Conservation (phyloP, 2,888 invertebrate species). For the Conomelus anceps region DNA sequence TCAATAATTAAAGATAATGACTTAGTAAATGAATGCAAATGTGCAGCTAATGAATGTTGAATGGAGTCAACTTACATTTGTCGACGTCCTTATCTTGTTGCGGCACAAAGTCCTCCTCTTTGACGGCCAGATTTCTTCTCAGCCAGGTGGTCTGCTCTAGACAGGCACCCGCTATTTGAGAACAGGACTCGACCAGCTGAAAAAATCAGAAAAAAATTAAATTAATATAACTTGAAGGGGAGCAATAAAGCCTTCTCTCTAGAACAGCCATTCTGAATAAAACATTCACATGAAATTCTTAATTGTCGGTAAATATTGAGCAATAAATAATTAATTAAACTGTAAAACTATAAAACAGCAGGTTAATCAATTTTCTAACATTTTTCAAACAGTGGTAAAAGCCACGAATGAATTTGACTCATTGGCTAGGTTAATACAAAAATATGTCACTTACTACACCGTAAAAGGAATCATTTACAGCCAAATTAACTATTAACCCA, state of each 20-base stretch:
- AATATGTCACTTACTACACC: not conserved
- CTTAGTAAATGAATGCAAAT: not conserved
- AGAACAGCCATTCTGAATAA: no score
- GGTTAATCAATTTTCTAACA: no score
- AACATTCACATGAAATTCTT: no score
- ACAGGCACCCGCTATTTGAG: constrained; percentile 81
- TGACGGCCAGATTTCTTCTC: constrained; percentile 70
- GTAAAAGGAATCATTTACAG: no score
- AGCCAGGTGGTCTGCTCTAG: constrained; percentile 87
- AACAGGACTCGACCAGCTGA: constrained; percentile 69
- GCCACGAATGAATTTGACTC: no score
- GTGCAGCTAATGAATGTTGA: no score
- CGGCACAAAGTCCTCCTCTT: constrained; percentile 50
- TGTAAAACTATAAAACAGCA: no score
- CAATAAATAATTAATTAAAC: no score
- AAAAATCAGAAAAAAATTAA: not conserved
- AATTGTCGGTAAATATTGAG: no score
- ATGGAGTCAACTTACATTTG: constrained; percentile 30
- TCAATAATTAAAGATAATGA: not conserved
- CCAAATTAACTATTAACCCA: no score
- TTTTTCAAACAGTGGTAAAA: no score
- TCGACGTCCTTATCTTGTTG: constrained; percentile 41
- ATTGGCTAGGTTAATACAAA: not conserved
- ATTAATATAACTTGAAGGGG: not conserved
- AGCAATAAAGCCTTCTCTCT: not conserved